These are phyloP conservation scores for Jaculus jaculus DNA, from an alignment of 2,113 vertebrate species.

Conservation along the genomic window DNA sequence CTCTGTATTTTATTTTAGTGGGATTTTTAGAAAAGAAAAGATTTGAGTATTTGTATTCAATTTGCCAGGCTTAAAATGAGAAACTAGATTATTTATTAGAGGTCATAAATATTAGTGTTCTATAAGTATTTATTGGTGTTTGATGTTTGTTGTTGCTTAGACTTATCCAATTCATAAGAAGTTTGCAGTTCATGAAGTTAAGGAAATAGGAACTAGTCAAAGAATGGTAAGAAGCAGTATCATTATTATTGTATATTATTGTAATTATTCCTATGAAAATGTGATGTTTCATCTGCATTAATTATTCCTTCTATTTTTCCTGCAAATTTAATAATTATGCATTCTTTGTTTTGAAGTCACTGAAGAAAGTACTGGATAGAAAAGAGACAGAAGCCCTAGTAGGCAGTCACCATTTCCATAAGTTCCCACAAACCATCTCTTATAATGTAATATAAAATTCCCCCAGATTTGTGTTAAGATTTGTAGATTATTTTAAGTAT, in stretches of 20 bases:
- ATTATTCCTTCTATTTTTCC: neutral
- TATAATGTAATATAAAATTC: neutral
- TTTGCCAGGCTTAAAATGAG: conserved; percentile 42
- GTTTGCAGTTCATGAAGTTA: conserved; percentile 5
- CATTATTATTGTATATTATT: too few species aligned
- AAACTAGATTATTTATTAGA: conserved; percentile 48
- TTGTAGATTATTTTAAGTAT: neutral
- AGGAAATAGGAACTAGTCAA: neutral
- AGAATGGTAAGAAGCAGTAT: neutral
- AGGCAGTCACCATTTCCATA: neutral
- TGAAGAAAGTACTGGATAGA: neutral
- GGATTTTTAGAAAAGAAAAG: conserved; percentile 31
- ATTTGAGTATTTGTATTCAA: conserved; percentile 34
- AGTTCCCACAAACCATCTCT: neutral
- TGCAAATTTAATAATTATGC: neutral
- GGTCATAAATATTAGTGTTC: conserved; percentile 57
- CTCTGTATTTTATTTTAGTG: conserved; percentile 41
- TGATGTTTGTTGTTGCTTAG: conserved; percentile 38
- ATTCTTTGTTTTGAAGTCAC: conserved; percentile 41
- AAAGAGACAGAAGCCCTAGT: neutral
- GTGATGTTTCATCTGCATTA: neutral
- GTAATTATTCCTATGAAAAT: neutral
- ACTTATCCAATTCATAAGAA: conserved; percentile 30
- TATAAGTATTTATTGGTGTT: conserved; percentile 44
- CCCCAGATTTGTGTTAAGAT: conserved; percentile 4